phyloP scores from a whole-genome alignment of 2,888 invertebrate genomes.

The Crossocerus cetratus region DNA sequence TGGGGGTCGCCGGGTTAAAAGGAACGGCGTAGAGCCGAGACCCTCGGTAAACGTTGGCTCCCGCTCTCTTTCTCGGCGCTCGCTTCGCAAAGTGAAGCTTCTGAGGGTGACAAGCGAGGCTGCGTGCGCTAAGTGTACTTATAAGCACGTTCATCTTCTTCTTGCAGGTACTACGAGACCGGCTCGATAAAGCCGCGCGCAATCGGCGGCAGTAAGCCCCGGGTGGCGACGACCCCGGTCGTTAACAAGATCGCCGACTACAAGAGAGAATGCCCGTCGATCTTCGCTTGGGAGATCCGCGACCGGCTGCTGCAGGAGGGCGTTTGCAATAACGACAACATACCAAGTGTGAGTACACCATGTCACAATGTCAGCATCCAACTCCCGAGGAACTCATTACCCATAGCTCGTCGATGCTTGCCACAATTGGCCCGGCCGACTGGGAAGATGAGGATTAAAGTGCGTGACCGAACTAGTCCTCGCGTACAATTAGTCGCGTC shows the following conservation, averaged over 20 bases:
- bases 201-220: constrained; percentile 97
- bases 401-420: neutral
- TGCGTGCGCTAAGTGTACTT: neutral
- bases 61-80: neutral
- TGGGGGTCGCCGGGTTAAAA: neutral
- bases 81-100: neutral
- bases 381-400: neutral
- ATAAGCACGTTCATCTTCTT: neutral
- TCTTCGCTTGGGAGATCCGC: constrained; percentile 99
- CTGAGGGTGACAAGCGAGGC: neutral
- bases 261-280: constrained; percentile 97
- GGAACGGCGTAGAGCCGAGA: too few species aligned
- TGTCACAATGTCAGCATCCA: neutral
- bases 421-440: too few species aligned
- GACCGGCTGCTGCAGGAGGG: constrained; percentile 95
- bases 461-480: neutral
- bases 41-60: neutral
- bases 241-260: constrained; percentile 97
- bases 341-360: constrained; percentile 94
- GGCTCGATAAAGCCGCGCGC: constrained; percentile 98
- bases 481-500: neutral
- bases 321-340: constrained; percentile 98
- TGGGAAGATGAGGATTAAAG: neutral
- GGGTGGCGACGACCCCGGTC: constrained; percentile 95
- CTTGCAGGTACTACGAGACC: constrained; percentile 95